These are phyloP conservation scores for Chromoteleia sp. DNA, from an alignment of 2,888 invertebrate genomes.

Conservation along the genomic window DNA sequence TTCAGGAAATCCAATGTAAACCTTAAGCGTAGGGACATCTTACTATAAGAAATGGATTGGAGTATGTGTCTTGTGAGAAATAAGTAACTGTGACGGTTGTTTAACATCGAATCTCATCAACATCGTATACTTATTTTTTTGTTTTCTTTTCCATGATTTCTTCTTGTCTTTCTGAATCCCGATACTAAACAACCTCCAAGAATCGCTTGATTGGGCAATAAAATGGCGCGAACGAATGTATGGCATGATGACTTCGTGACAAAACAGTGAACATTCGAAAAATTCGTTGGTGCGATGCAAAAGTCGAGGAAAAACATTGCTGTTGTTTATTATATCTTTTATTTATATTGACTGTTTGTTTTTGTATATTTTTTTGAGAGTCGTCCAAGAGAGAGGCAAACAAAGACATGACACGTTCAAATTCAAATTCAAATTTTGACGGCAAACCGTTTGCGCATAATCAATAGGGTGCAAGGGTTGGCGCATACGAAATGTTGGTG, in stretches of 20 bases:
- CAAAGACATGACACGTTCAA: slow-evolving; percentile 51
- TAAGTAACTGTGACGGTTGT: slow-evolving; percentile 71
- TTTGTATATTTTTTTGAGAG: slow-evolving; percentile 13
- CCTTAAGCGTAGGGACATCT: slow-evolving; percentile 81
- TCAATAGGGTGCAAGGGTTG: slow-evolving; percentile 33
- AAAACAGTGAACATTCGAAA: slow-evolving; percentile 59
- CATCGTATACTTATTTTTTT: background rate
- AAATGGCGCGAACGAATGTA: slow-evolving; percentile 60
- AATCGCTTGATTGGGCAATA: slow-evolving; percentile 43
- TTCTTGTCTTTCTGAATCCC: slow-evolving; percentile 8
- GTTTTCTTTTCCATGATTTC: slow-evolving; percentile 15
- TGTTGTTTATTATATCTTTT: slow-evolving; percentile 2
- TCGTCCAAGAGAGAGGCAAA: slow-evolving; percentile 62
- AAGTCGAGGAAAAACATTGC: slow-evolving; percentile 37
- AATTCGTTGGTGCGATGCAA: slow-evolving; percentile 49
- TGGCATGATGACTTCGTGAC: slow-evolving; percentile 62
- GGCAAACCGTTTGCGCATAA: slow-evolving; percentile 62
- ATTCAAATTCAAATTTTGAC: slow-evolving; percentile 41
- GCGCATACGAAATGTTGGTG: slow-evolving; percentile 56
- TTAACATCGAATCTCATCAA: slow-evolving; percentile 72
- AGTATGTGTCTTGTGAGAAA: slow-evolving; percentile 76
- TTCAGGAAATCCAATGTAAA: slow-evolving; percentile 83
- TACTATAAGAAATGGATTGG: slow-evolving; percentile 84
- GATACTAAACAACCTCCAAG: slow-evolving; percentile 71
- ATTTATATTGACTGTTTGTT: slow-evolving; percentile 29